These are phyloP conservation scores for Mormyrops boulengeri DNA, from an alignment of 2,797 vertebrate species.

Conservation along the genomic window DNA sequence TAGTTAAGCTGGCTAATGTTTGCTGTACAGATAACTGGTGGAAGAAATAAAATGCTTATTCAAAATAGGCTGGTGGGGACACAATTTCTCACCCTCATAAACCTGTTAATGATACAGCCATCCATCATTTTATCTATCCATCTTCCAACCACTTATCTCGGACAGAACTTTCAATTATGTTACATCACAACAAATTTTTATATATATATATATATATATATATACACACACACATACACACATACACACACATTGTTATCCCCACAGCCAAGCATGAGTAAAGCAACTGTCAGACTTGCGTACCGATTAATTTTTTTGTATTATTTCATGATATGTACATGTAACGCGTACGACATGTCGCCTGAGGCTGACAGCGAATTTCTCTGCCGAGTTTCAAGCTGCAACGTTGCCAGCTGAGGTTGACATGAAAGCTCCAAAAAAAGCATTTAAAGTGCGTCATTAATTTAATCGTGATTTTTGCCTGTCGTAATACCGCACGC, in stretches of 20 bases:
- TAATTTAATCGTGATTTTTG: not conserved
- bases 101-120: constrained; percentile 40
- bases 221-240: not conserved
- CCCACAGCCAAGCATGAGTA: not conserved
- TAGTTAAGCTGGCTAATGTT: constrained; percentile 58
- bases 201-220: not conserved
- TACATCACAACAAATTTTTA: constrained; percentile 39
- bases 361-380: not conserved
- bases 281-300: not conserved
- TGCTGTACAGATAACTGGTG: constrained; percentile 52
- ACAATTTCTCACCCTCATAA: constrained; percentile 45
- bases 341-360: not conserved
- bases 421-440: not conserved
- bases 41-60: constrained; percentile 45
- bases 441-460: not conserved
- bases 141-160: not conserved
- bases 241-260: not conserved
- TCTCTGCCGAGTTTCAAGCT: not conserved
- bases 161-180: constrained; percentile 25
- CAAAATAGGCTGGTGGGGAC: constrained; percentile 33
- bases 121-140: not conserved
- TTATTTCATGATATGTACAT: not conserved
- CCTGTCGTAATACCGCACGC: not conserved
- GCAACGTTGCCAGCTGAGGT: not conserved
- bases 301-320: not conserved